Conservation (phyloP, 2,113 vertebrate species). For the Pomatostomus ruficeps region DNA sequence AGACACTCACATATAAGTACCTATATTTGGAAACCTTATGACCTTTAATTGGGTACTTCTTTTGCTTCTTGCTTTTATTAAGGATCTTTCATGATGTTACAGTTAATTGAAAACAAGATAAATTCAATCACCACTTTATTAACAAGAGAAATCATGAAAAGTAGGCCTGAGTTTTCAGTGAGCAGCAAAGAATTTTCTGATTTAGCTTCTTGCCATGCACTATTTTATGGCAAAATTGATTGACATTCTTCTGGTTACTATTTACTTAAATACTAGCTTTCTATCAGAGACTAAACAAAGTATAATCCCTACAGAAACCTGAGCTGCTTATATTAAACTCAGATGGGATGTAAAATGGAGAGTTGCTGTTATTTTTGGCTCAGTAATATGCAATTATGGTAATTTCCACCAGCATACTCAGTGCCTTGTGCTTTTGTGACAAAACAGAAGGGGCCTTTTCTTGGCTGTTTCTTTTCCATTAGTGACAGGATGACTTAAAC, state of each 20-base stretch:
- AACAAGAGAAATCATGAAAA: background rate
- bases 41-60: background rate
- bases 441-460: background rate
- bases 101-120: background rate
- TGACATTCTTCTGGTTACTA: background rate
- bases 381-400: background rate
- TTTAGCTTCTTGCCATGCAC: background rate
- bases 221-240: background rate
- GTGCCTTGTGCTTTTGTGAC: slow-evolving; percentile 1
- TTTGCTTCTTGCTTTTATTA: background rate
- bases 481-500: background rate
- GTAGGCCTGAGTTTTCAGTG: background rate
- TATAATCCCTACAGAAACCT: slow-evolving; percentile 1
- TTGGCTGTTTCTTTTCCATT: slow-evolving; percentile 10
- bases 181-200: background rate
- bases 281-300: slow-evolving; percentile 23
- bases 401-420: background rate
- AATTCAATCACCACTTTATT: background rate
- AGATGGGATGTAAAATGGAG: slow-evolving; percentile 22
- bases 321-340: background rate
- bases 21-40: background rate
- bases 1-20: background rate
- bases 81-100: background rate
- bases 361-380: slow-evolving; percentile 55
- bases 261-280: slow-evolving; percentile 30